Conservation (phyloP, 2,888 invertebrate genomes). For the Microdon myrmicae region DNA sequence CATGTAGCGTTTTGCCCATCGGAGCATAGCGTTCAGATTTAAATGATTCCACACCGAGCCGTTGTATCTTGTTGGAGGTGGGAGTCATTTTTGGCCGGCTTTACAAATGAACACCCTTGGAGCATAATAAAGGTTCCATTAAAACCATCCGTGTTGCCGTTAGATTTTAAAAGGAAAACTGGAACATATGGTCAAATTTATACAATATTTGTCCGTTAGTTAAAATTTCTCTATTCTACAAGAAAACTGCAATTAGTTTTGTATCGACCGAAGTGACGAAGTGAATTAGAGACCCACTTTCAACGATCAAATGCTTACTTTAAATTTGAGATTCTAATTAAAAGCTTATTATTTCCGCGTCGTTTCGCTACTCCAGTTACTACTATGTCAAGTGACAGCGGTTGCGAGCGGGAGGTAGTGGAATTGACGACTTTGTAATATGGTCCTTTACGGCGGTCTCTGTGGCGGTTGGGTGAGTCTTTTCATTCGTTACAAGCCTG, state of each 20-base stretch:
- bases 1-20: conserved; percentile 13
- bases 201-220: too few relatives aligned
- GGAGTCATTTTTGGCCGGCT: neutral
- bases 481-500: too few relatives aligned
- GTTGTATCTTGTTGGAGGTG: neutral
- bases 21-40: conserved; percentile 15
- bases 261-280: too few relatives aligned
- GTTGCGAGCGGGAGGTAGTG: neutral
- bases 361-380: neutral
- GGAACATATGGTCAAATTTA: too few relatives aligned
- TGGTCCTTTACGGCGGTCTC: too few relatives aligned
- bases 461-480: too few relatives aligned
- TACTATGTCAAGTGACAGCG: neutral
- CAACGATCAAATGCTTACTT: conserved; percentile 17
- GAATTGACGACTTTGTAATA: neutral
- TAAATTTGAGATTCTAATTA: conserved; percentile 26
- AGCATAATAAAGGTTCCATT: conserved; percentile 34
- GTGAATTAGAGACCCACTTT: too few relatives aligned
- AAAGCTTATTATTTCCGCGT: conserved; percentile 26
- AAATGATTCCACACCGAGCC: conserved; percentile 13
- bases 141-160: too few relatives aligned
- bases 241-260: too few relatives aligned
- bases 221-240: too few relatives aligned
- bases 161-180: too few relatives aligned
- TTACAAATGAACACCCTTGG: conserved; percentile 17